Evolutionary conservation across 2,797 vertebrate species (phyloP).

Genomic region (Lophius americanus): DNA sequence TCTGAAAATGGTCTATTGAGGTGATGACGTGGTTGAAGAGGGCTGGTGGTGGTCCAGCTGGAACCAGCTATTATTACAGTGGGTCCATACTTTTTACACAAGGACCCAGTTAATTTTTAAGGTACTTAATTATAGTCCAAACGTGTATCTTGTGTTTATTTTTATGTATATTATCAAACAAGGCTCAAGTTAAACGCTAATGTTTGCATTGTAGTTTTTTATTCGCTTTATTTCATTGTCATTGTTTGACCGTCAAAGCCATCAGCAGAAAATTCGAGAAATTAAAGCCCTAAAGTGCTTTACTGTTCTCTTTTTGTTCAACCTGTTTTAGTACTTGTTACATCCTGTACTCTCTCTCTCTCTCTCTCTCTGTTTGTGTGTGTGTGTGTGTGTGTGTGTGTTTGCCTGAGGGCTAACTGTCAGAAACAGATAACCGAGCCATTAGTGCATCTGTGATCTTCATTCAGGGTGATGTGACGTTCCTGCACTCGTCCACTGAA

Average conservation of each 20-base stretch:
- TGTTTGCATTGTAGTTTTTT: neutral
- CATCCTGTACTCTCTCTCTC: constrained; percentile 22
- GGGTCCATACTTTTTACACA: too few species aligned
- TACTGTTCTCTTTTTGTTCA: constrained; percentile 6
- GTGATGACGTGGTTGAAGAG: too few species aligned
- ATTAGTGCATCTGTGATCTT: constrained; percentile 49
- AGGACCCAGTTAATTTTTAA: too few species aligned
- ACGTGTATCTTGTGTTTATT: too few species aligned
- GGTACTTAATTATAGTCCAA: too few species aligned
- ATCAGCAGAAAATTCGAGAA: neutral
- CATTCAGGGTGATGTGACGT: constrained; percentile 38
- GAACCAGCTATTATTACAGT: too few species aligned
- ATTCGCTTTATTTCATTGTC: too few species aligned
- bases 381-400: constrained; percentile 17
- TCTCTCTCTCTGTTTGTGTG: constrained; percentile 12
- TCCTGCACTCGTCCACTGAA: constrained; percentile 41
- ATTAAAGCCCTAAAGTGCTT: neutral
- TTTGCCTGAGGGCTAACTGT: constrained; percentile 54
- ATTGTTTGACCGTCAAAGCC: neutral
- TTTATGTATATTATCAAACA: too few species aligned
- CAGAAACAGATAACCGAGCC: constrained; percentile 47
- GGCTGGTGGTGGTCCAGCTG: too few species aligned
- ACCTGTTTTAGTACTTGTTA: constrained; percentile 33
- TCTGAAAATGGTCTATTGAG: too few species aligned
- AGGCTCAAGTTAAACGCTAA: neutral